These are phyloP conservation scores for Myiagra hebetior DNA, from an alignment of 2,113 vertebrate species.

Conservation along the genomic window DNA sequence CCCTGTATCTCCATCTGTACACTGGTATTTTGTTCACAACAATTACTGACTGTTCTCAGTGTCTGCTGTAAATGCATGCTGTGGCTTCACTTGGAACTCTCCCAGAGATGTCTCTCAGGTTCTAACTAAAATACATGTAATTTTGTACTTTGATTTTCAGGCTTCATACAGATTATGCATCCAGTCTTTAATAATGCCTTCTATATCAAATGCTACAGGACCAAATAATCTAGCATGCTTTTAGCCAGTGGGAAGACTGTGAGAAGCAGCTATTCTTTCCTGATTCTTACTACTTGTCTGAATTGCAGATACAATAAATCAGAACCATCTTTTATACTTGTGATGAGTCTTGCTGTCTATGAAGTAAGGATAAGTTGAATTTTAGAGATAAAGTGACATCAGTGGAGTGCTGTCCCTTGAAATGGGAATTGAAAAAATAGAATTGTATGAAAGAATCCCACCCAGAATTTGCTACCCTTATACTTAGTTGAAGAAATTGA, in stretches of 20 bases:
- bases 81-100: neutral
- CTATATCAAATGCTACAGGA: neutral
- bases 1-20: neutral
- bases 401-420: neutral
- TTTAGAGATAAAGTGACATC: neutral
- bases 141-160: neutral
- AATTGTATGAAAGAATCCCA: neutral
- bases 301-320: neutral
- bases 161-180: neutral
- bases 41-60: neutral
- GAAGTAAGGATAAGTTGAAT: neutral
- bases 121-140: neutral
- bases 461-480: neutral
- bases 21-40: neutral
- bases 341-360: neutral
- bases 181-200: neutral
- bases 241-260: neutral
- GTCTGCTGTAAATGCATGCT: neutral
- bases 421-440: neutral
- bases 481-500: neutral
- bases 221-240: neutral
- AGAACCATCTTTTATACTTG: neutral
- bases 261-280: neutral
- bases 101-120: neutral
- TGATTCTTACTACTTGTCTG: neutral